phyloP scores from a whole-genome alignment of 2,113 vertebrate genomes.

The Aspiorhynchus laticeps region DNA sequence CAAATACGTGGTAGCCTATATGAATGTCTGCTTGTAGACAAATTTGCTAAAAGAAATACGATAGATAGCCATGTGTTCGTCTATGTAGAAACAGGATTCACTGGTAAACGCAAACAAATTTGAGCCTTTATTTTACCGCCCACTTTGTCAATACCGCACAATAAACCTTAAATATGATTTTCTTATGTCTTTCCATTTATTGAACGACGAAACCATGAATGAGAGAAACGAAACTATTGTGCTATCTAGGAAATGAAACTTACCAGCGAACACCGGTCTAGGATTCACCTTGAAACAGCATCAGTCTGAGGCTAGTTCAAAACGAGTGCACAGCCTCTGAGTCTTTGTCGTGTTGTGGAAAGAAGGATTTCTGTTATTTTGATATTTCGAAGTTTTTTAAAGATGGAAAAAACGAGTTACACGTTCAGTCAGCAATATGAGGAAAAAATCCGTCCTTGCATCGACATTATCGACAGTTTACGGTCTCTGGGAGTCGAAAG shows the following conservation, averaged over 20 bases:
- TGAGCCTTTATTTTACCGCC: no score
- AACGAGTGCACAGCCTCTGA: not conserved
- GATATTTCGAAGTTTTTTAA: not conserved
- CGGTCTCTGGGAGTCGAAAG: conserved; percentile 75
- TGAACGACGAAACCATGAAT: no score
- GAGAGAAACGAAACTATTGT: not conserved
- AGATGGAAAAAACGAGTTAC: conserved; percentile 5
- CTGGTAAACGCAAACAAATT: no score
- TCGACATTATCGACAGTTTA: conserved; percentile 76
- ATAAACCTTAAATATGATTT: no score
- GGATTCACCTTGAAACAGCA: not conserved
- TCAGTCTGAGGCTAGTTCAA: not conserved
- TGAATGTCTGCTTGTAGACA: no score
- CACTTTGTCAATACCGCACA: no score
- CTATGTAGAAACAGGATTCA: no score
- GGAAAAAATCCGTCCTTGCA: conserved; percentile 74
- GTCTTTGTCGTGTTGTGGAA: not conserved
- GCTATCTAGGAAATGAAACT: conserved; percentile 12
- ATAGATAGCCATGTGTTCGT: no score
- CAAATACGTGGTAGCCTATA: no score
- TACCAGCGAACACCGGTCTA: not conserved
- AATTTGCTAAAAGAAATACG: no score
- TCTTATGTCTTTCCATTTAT: no score
- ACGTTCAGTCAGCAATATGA: conserved; percentile 38
- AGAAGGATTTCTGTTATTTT: not conserved